Conservation (phyloP, 2,888 invertebrate species). For the Drosophila nr. medialis region DNA sequence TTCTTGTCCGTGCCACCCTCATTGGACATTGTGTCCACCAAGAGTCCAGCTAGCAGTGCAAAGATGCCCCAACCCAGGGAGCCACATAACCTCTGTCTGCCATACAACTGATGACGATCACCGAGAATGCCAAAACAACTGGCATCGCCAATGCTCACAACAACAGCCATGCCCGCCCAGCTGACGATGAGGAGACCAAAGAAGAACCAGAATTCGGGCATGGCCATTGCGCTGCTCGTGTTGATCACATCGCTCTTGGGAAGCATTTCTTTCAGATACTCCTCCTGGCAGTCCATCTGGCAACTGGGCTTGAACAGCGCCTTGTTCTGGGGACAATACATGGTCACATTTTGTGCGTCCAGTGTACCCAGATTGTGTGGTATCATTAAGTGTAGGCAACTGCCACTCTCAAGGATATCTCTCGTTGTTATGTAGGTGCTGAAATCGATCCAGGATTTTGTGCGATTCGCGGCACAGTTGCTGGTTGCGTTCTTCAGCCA, state of each 20-base stretch:
- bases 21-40: slow-evolving; percentile 91
- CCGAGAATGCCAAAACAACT: slow-evolving; percentile 94
- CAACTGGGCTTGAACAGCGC: slow-evolving; percentile 71
- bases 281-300: slow-evolving; percentile 60
- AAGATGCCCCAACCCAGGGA: slow-evolving; percentile 94
- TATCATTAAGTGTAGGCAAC: slow-evolving; percentile 85
- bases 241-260: slow-evolving; percentile 70
- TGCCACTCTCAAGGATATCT: not conserved
- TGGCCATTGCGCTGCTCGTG: slow-evolving; percentile 78
- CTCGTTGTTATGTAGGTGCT: not conserved
- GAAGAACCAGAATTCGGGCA: slow-evolving; percentile 92
- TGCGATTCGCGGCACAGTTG: slow-evolving; percentile 71
- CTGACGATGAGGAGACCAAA: slow-evolving; percentile 90
- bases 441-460: not conserved
- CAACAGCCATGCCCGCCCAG: slow-evolving; percentile 94
- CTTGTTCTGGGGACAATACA: slow-evolving; percentile 78
- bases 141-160: slow-evolving; percentile 94
- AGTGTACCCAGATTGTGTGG: slow-evolving; percentile 84
- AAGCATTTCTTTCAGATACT: slow-evolving; percentile 67
- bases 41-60: slow-evolving; percentile 90
- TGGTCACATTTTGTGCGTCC: slow-evolving; percentile 83
- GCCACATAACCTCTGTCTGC: slow-evolving; percentile 94
- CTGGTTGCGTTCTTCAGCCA: slow-evolving; percentile 86
- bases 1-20: slow-evolving; percentile 87
- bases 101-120: slow-evolving; percentile 90